phyloP scores from a whole-genome alignment of 2,888 invertebrate genomes.

The Drosophila pegasa region DNA sequence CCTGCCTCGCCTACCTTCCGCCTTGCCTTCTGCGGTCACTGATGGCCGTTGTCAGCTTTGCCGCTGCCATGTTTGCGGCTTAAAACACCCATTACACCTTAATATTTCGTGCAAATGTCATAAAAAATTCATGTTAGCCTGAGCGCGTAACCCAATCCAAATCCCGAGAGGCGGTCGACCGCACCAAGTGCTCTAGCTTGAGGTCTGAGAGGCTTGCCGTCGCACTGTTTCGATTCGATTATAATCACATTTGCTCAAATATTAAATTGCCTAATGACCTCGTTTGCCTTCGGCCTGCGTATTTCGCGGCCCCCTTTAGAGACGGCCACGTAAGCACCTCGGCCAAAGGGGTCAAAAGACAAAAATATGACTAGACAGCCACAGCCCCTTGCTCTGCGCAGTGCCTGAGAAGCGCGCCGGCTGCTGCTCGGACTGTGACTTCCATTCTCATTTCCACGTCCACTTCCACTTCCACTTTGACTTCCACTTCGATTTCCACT shows the following conservation, averaged over 20 bases:
- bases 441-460: constrained; percentile 3
- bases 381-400: constrained; percentile 9
- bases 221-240: constrained; percentile 63
- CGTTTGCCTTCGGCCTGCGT: constrained; percentile 47
- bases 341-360: constrained; percentile 28
- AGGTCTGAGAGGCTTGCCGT: constrained; percentile 6
- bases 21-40: constrained; percentile 37
- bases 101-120: constrained; percentile 78
- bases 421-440: constrained; percentile 46
- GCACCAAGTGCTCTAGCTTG: constrained; percentile 5
- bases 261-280: constrained; percentile 80
- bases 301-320: constrained; percentile 43
- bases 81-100: constrained; percentile 69
- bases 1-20: neutral
- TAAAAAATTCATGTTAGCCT: constrained; percentile 71
- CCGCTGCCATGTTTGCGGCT: constrained; percentile 56
- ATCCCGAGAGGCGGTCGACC: constrained; percentile 26
- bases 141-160: constrained; percentile 62
- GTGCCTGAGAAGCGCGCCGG: constrained; percentile 62
- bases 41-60: constrained; percentile 64
- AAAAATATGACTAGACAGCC: constrained; percentile 2
- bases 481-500: neutral
- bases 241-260: constrained; percentile 76
- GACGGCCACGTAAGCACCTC: constrained; percentile 70
- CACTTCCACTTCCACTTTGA: neutral